Percentiles rank a stretch among this genome's conserved stretches.
These are phyloP conservation scores for Hafferia zeledoni DNA, from an alignment of 2,797 vertebrate species.

Conservation along the genomic window DNA sequence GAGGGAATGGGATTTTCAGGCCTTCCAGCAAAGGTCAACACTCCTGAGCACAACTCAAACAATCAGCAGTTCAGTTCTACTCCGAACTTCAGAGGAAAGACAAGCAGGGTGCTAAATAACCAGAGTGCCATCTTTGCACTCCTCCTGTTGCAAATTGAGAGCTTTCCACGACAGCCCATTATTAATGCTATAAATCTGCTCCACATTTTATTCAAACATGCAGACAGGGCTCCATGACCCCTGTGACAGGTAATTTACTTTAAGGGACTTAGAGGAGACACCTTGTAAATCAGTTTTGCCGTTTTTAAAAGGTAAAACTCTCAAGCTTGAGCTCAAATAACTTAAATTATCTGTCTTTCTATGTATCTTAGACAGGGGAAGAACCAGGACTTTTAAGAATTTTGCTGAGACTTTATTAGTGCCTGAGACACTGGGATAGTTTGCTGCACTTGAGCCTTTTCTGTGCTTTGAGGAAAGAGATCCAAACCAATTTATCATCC, in stretches of 20 bases:
- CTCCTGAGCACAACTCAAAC: background rate
- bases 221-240: slow-evolving; percentile 38
- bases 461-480: background rate
- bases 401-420: background rate
- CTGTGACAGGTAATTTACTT: slow-evolving; percentile 61
- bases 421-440: background rate
- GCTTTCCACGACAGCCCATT: slow-evolving; percentile 51
- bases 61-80: background rate
- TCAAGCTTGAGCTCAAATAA: background rate
- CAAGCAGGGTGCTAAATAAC: slow-evolving; percentile 29
- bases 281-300: slow-evolving; percentile 59
- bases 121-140: background rate
- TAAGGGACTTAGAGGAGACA: slow-evolving; percentile 45
- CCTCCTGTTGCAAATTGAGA: slow-evolving; percentile 47
- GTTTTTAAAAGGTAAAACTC: slow-evolving; percentile 11
- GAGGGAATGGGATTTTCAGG: background rate
- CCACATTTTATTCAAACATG: slow-evolving; percentile 49
- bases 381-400: background rate
- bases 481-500: slow-evolving; percentile 19
- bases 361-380: background rate
- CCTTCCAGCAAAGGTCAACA: background rate
- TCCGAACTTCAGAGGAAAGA: background rate
- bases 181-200: slow-evolving; percentile 55
- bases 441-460: background rate
- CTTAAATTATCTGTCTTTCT: background rate